Evolutionary conservation across 1,140 invertebrate genomes (phyloP), one percentile per base, ranked within the genome.

Genomic region (Brachystomella parvula): DNA sequence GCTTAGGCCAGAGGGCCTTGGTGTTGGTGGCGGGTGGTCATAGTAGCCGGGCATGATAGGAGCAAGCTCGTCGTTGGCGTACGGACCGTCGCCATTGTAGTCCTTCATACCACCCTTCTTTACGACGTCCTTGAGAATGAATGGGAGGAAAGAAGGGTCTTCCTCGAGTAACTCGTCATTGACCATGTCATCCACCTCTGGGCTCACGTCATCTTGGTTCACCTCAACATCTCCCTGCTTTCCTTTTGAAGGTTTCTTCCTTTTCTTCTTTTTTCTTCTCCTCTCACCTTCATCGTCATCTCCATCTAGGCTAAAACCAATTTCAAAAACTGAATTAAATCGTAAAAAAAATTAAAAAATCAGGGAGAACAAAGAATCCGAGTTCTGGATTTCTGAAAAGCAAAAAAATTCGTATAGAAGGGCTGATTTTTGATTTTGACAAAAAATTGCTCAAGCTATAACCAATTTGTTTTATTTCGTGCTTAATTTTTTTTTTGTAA

Each of bases 121-220:
- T 6, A 35, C 58, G 24, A 60, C 21, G 33, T 63, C 62, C 47
- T 67, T 67, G 44, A 70, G 47, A 26, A 68, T 57, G 33, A 39
- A 71, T 3, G 63, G 63, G 0, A 71, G 49, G 24, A 63, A 31
- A 1, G 33, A 49, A 33, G 66, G 66, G 32, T 69, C 65, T 35
- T 68, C 63, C n/a, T 69, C 60, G 2, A 64, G 17, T 39, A 70
- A 44, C 58, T 69, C 68, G 9, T 72, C 68, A 21, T 68, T 47
- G 0, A 59, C 67, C 19, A 62, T 47, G 30, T 65, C 47, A 2
- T 72, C 68, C 31, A 69, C 70, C 68, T 19, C 59, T 65, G 6
- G 64, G 30, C 0, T 47, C 57, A 6, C 61, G 32, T 69, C 67
- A 1, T 65, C 58, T 2, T 68, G 64, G 33, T 68, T 39, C n/a